phyloP scores from a whole-genome alignment of 2,888 invertebrate species.

The Phaedon cochleariae region DNA sequence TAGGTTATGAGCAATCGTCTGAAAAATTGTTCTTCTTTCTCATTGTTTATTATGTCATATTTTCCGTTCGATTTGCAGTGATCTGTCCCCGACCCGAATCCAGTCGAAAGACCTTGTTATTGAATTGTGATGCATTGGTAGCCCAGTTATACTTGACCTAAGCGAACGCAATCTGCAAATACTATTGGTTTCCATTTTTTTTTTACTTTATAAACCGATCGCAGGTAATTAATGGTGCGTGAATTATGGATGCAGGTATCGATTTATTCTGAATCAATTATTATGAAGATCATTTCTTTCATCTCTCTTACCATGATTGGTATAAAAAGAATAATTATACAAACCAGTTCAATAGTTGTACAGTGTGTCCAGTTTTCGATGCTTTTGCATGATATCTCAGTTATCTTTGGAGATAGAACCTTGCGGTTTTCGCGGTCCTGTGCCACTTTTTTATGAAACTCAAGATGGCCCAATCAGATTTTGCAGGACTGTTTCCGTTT shows the following conservation, averaged over 20 bases:
- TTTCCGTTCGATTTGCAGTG: constrained; percentile 33
- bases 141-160: constrained; percentile 50
- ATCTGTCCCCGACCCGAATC: constrained; percentile 45
- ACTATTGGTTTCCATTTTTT: constrained; percentile 30
- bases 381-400: too few species aligned
- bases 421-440: too few species aligned
- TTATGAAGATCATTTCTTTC: too few species aligned
- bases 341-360: too few species aligned
- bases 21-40: constrained; percentile 25
- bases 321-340: too few species aligned
- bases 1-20: neutral
- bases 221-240: neutral
- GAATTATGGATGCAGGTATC: neutral
- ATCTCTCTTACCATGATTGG: too few species aligned
- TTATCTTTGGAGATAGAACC: too few species aligned
- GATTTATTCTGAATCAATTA: neutral
- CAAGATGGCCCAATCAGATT: too few species aligned
- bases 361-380: too few species aligned
- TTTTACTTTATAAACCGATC: neutral
- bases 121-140: constrained; percentile 35
- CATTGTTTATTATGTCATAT: constrained; percentile 33
- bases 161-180: constrained; percentile 40
- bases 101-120: constrained; percentile 43
- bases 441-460: too few species aligned
- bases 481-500: too few species aligned